phyloP scores from a whole-genome alignment of 2,113 vertebrate species.

The Gymnorhina tibicen region DNA sequence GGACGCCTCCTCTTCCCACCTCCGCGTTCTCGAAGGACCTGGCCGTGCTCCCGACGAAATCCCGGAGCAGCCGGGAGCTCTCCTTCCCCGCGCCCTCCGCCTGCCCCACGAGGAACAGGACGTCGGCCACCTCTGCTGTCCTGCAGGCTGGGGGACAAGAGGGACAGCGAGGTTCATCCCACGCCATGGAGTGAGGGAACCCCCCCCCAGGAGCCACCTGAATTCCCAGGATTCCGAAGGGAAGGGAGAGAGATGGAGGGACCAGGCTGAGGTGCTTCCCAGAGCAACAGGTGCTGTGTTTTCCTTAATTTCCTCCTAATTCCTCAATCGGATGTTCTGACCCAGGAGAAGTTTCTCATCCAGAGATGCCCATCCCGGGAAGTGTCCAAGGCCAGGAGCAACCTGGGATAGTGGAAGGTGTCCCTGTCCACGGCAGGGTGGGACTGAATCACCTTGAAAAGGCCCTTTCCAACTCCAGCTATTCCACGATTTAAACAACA shows the following conservation, averaged over 20 bases:
- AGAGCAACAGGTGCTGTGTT: background rate
- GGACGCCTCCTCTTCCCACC: conserved; percentile 75
- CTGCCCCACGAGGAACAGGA: conserved; percentile 85
- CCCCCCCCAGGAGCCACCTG: rapidly evolving
- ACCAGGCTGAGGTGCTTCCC: background rate
- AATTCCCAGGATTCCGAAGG: rapidly evolving
- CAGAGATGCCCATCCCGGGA: background rate
- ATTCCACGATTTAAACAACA: background rate
- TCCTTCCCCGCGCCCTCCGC: conserved; percentile 68
- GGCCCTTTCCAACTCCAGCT: background rate
- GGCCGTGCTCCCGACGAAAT: conserved; percentile 73
- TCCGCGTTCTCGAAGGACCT: conserved; percentile 68
- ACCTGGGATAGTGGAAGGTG: background rate
- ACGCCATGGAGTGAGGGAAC: background rate
- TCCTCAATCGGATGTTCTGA: background rate
- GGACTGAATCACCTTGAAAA: background rate
- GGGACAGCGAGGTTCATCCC: background rate
- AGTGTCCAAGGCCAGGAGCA: background rate
- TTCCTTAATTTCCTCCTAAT: background rate
- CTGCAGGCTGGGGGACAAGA: conserved; percentile 74
- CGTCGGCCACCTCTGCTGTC: conserved; percentile 74
- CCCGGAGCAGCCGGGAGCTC: conserved; percentile 72
- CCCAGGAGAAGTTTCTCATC: background rate
- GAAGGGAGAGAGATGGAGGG: background rate
- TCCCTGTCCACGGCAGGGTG: background rate